Evolutionary conservation across 2,797 vertebrate species (phyloP).

Genomic region (Sciurus vulgaris): DNA sequence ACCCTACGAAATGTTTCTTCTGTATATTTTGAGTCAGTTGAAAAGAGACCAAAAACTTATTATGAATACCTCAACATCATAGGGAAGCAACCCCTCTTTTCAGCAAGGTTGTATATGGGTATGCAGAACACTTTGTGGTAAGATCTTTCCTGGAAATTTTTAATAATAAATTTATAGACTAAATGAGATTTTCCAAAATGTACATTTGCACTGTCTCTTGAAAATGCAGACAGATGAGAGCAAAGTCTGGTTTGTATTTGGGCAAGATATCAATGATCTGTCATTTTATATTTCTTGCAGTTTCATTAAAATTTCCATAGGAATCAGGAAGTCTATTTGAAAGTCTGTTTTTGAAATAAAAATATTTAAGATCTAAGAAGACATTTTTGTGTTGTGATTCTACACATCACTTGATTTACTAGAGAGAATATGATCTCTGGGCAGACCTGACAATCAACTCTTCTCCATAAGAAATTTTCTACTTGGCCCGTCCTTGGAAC

Average conservation of each 20-base stretch:
- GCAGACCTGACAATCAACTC: neutral
- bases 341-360: neutral
- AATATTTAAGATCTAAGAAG: neutral
- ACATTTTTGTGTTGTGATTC: neutral
- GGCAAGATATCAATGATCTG: neutral
- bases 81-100: neutral
- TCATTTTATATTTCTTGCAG: neutral
- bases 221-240: neutral
- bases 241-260: neutral
- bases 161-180: neutral
- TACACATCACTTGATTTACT: neutral
- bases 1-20: neutral
- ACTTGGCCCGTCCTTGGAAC: neutral
- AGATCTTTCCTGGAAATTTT: neutral
- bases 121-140: neutral
- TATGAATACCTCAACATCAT: neutral
- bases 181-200: neutral
- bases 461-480: neutral
- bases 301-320: neutral
- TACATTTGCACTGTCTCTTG: neutral
- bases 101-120: too few relatives aligned
- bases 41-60: neutral
- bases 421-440: neutral
- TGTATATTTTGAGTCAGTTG: neutral
- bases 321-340: neutral